Evolutionary conservation across 2,113 vertebrate species (phyloP).

Genomic region (Cichladusa arquata): DNA sequence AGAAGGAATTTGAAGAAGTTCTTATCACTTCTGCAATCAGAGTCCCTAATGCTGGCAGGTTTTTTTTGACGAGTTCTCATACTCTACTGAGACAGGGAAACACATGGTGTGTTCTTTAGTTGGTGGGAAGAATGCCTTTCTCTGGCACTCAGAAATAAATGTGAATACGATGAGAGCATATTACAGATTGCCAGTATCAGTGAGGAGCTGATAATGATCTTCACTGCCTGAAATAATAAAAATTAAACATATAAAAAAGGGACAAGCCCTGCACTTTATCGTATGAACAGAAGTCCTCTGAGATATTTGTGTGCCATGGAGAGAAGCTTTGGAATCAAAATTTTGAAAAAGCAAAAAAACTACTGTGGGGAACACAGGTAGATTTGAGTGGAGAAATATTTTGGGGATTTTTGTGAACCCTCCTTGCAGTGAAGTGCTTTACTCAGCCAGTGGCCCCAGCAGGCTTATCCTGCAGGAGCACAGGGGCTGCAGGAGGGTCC

Average conservation of each 20-base stretch:
- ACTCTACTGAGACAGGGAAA: neutral
- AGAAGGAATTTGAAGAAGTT: neutral
- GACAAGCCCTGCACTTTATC: neutral
- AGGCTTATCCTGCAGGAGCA: neutral
- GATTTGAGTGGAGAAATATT: neutral
- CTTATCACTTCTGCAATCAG: neutral
- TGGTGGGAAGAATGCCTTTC: neutral
- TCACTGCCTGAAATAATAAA: neutral
- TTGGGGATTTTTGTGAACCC: neutral
- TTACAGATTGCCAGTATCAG: neutral
- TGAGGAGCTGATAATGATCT: neutral
- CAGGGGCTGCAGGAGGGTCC: neutral
- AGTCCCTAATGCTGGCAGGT: neutral
- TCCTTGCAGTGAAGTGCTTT: neutral
- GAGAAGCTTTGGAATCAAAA: neutral
- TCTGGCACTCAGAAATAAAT: neutral
- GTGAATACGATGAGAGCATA: neutral
- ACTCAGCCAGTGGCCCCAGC: accelerated
- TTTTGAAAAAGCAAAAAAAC: neutral
- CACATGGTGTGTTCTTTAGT: neutral
- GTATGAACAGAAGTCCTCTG: neutral
- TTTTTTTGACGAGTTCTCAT: neutral
- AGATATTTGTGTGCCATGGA: neutral
- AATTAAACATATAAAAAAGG: neutral
- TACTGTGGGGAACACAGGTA: neutral